A percentile compares a stretch with the other conserved stretches of the same genome.
Evolutionary conservation across 2,113 vertebrate species (phyloP).

Genomic region (Dinomys branickii): DNA sequence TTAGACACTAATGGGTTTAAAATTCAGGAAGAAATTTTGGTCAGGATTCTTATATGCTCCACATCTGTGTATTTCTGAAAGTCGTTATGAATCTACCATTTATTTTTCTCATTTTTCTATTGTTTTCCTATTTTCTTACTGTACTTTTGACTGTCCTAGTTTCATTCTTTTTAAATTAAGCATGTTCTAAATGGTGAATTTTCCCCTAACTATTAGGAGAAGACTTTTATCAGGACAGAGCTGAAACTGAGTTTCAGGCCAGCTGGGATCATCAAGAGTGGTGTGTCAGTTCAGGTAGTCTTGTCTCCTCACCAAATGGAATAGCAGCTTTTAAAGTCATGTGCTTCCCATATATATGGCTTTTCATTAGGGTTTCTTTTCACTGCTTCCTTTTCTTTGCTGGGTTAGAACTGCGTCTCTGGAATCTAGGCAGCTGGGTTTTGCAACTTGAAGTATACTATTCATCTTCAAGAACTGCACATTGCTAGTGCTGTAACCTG

Average conservation of each 20-base stretch:
- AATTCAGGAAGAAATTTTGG: neutral
- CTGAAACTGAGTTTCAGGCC: neutral
- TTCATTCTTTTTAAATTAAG: neutral
- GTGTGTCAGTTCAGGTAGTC: neutral
- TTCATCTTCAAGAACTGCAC: neutral
- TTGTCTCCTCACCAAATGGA: neutral
- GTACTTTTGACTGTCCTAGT: neutral
- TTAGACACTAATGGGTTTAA: neutral
- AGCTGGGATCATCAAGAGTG: neutral
- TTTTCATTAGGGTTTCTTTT: neutral
- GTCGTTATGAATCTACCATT: neutral
- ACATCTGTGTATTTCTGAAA: neutral
- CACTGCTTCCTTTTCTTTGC: neutral
- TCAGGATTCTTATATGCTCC: neutral
- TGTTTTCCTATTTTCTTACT: neutral
- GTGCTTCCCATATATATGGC: neutral
- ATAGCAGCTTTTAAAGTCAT: neutral
- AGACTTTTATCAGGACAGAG: neutral
- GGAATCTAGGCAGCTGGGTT: neutral
- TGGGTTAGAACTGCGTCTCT: neutral
- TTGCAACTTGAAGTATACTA: neutral
- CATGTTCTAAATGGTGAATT: neutral
- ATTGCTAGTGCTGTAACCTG: neutral
- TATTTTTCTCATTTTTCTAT: neutral
- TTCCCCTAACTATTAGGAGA: neutral